Evolutionary conservation across 2,113 vertebrate species (phyloP).

Genomic region (Lophotis ruficrista): DNA sequence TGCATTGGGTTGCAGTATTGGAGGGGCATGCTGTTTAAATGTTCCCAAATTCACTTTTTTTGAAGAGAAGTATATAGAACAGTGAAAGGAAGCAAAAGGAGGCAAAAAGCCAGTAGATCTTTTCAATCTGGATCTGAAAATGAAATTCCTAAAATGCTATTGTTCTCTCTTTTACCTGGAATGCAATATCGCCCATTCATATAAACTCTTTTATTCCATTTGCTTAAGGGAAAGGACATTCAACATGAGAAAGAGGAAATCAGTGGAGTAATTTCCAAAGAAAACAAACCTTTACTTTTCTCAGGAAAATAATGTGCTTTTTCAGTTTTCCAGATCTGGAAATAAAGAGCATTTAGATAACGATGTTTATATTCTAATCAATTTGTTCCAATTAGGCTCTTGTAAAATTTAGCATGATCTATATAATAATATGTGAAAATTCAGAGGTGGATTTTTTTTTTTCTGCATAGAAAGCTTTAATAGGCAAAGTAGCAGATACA

Average conservation of each 20-base stretch:
- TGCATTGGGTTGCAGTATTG: slow-evolving; percentile 27
- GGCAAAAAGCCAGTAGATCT: background rate
- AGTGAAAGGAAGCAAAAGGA: background rate
- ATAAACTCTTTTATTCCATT: background rate
- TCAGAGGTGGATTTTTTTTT: background rate
- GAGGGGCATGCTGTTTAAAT: background rate
- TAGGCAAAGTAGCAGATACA: slow-evolving; percentile 28
- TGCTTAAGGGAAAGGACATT: background rate
- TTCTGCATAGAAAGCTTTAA: slow-evolving; percentile 33
- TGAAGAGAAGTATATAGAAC: background rate
- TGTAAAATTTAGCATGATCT: slow-evolving; percentile 35
- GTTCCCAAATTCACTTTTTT: background rate
- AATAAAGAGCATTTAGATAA: slow-evolving; percentile 57
- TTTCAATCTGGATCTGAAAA: background rate
- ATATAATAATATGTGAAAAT: background rate
- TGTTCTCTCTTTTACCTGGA: background rate
- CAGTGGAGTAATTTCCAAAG: slow-evolving; percentile 36
- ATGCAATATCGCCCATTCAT: background rate
- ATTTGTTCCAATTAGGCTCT: slow-evolving; percentile 61
- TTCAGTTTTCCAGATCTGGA: slow-evolving; percentile 47
- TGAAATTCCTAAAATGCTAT: slow-evolving; percentile 8
- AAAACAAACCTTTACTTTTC: slow-evolving; percentile 32
- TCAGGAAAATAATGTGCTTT: background rate
- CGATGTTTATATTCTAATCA: slow-evolving; percentile 54
- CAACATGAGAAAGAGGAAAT: slow-evolving; percentile 27